These are phyloP conservation scores for Marronus borbonicus DNA, from an alignment of 2,888 invertebrate species.

Conservation along the genomic window DNA sequence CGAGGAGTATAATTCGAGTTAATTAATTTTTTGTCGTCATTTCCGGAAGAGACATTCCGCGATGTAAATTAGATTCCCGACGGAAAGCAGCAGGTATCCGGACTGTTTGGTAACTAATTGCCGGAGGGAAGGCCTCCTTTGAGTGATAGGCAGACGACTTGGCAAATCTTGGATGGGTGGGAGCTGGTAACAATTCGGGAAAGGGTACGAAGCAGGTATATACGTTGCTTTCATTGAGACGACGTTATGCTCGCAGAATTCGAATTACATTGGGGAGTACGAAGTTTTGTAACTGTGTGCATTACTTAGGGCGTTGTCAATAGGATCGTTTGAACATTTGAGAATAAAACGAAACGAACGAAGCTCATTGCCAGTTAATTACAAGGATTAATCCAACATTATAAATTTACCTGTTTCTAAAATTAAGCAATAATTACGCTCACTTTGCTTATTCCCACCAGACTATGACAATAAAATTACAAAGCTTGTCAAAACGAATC, in stretches of 20 bases:
- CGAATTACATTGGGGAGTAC: slow-evolving; percentile 30
- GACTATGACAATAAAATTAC: too few species aligned
- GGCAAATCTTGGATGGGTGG: slow-evolving; percentile 23
- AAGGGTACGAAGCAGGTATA: slow-evolving; percentile 8
- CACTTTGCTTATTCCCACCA: too few species aligned
- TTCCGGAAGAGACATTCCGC: slow-evolving; percentile 50
- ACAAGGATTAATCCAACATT: too few species aligned
- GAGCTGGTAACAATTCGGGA: slow-evolving; percentile 14
- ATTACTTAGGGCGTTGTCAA: slow-evolving; percentile 7
- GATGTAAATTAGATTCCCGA: slow-evolving; percentile 49
- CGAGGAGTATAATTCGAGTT: slow-evolving; percentile 42
- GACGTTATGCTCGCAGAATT: slow-evolving; percentile 24
- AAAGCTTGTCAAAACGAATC: too few species aligned
- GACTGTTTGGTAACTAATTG: slow-evolving; percentile 48
- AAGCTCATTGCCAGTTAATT: too few species aligned
- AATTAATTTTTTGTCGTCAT: slow-evolving; percentile 46
- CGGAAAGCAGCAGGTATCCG: slow-evolving; percentile 50
- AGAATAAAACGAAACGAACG: not conserved
- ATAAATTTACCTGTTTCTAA: too few species aligned
- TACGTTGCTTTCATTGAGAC: slow-evolving; percentile 13
- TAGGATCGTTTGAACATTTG: slow-evolving; percentile 2
- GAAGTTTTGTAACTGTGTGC: slow-evolving; percentile 2
- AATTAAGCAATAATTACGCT: too few species aligned
- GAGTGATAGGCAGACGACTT: slow-evolving; percentile 41
- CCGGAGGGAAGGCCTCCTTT: slow-evolving; percentile 38